A percentile compares a stretch with the other conserved stretches of the same genome.
Evolutionary conservation across 2,113 vertebrate genomes (phyloP).

Genomic region (Misgurnus anguillicaudatus): DNA sequence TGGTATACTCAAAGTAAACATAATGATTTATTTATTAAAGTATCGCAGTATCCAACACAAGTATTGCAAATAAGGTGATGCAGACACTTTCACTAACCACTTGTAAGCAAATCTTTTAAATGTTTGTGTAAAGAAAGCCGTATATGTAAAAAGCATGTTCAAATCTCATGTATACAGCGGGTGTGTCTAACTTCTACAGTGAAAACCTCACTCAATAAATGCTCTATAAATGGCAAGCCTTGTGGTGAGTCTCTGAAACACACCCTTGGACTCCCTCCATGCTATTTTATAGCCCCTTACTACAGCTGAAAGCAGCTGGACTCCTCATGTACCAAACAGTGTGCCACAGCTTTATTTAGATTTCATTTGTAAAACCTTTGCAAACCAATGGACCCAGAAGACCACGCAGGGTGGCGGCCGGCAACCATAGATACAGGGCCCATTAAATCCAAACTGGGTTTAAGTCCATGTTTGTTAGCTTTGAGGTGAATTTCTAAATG

Average conservation of each 20-base stretch:
- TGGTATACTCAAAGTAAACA: too few relatives aligned
- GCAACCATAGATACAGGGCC: background rate
- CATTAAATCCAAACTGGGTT: background rate
- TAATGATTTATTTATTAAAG: too few relatives aligned
- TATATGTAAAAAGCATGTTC: background rate
- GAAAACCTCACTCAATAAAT: constrained; percentile 63
- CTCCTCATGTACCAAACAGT: constrained; percentile 15
- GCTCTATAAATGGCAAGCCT: constrained; percentile 65
- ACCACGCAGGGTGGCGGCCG: background rate
- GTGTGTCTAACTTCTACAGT: constrained; percentile 51
- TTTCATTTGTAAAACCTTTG: constrained; percentile 9
- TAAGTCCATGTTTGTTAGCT: background rate
- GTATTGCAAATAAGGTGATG: too few relatives aligned
- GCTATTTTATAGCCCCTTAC: constrained; percentile 38
- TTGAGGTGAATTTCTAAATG: too few relatives aligned
- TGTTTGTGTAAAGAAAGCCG: background rate
- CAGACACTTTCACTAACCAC: too few relatives aligned
- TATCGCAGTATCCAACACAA: too few relatives aligned
- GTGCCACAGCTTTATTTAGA: constrained; percentile 36
- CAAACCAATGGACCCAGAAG: constrained; percentile 1
- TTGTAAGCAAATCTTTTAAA: background rate
- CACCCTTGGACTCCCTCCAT: constrained; percentile 53
- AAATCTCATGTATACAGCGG: background rate
- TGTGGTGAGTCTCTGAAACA: constrained; percentile 56
- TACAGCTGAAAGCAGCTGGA: constrained; percentile 38